These are phyloP conservation scores for Loriculus beryllinus DNA, from an alignment of 2,797 vertebrate species.

Conservation along the genomic window DNA sequence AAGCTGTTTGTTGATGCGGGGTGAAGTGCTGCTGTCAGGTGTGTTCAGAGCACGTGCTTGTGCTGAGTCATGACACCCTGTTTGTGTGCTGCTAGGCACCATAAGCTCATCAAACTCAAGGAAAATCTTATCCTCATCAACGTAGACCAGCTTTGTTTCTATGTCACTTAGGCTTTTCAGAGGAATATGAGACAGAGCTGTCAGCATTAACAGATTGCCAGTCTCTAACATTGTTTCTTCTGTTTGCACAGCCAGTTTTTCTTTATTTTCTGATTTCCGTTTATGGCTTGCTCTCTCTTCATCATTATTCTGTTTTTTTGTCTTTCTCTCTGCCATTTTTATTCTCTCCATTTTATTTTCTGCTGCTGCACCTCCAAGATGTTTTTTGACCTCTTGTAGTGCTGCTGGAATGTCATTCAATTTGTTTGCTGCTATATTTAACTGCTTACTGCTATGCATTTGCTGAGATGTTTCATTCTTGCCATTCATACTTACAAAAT, in stretches of 20 bases:
- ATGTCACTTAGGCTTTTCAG: constrained; percentile 66
- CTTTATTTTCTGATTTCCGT: constrained; percentile 30
- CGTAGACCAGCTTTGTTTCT: constrained; percentile 74
- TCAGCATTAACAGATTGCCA: background rate
- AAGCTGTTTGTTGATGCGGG: constrained; percentile 73
- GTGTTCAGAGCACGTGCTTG: constrained; percentile 13
- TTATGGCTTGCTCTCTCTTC: constrained; percentile 26
- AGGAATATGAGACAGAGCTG: constrained; percentile 34
- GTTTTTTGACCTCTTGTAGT: constrained; percentile 32
- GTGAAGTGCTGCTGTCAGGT: constrained; percentile 58
- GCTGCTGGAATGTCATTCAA: background rate
- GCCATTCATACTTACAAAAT: background rate
- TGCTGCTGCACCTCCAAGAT: background rate
- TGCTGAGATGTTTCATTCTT: constrained; percentile 3
- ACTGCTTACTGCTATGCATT: background rate
- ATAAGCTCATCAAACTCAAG: constrained; percentile 58
- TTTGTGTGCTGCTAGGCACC: background rate
- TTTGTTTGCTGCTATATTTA: background rate
- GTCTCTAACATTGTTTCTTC: background rate
- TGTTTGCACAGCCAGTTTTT: constrained; percentile 20
- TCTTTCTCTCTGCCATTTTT: constrained; percentile 16
- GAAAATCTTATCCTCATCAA: constrained; percentile 69
- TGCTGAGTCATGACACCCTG: constrained; percentile 25
- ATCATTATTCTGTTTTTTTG: constrained; percentile 41
- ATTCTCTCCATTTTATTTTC: background rate